Evolutionary conservation across 2,113 vertebrate species (phyloP).

Genomic region (Plotosus lineatus): DNA sequence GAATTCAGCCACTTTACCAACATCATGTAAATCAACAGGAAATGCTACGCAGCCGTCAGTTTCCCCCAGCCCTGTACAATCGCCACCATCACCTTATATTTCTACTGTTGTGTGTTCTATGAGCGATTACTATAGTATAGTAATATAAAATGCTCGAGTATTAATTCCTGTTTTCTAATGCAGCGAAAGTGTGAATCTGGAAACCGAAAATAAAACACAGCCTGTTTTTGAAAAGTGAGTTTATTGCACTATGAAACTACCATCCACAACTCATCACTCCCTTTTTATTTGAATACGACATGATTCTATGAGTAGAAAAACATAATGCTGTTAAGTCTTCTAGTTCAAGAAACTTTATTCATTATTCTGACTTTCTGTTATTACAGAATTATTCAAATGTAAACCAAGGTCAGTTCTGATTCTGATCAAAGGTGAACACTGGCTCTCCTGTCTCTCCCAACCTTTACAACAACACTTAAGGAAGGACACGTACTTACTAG

Average conservation of each 20-base stretch:
- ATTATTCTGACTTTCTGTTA: neutral
- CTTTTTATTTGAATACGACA: neutral
- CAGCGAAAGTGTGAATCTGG: neutral
- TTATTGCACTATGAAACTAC: conserved; percentile 46
- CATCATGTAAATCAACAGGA: neutral
- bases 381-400: conserved; percentile 43
- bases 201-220: conserved; percentile 1
- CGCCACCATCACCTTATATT: neutral
- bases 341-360: conserved; percentile 26
- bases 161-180: neutral
- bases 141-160: neutral
- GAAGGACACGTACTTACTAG: neutral
- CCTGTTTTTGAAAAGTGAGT: conserved; percentile 36
- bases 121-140: neutral
- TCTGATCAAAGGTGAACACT: conserved; percentile 2
- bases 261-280: conserved; percentile 37
- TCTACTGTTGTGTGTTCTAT: neutral
- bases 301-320: conserved; percentile 18
- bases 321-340: conserved; percentile 5
- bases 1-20: neutral
- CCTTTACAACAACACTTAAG: conserved; percentile 4
- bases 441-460: neutral
- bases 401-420: conserved; percentile 30
- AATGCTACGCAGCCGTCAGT: neutral
- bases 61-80: neutral